These are phyloP conservation scores for Drosophila tripunctata DNA, from an alignment of 2,888 invertebrate species.

Conservation along the genomic window DNA sequence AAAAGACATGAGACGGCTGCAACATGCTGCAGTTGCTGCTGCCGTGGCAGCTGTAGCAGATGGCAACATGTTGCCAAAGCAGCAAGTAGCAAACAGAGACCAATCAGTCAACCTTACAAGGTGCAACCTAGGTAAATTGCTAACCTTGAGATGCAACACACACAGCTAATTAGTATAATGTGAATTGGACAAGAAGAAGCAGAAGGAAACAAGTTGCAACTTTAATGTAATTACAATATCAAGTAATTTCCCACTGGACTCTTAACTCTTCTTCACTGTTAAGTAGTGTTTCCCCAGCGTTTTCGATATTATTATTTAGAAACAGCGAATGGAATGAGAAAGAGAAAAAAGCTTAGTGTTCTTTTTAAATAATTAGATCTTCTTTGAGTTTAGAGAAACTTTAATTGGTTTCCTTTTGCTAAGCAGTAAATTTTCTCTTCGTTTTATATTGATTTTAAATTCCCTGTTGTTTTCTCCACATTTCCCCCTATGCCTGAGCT, in stretches of 20 bases:
- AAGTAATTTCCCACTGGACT: constrained; percentile 5
- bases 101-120: constrained; percentile 64
- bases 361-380: too few species aligned
- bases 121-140: constrained; percentile 53
- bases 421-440: too few species aligned
- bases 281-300: background rate
- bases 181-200: constrained; percentile 11
- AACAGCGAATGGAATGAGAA: too few species aligned
- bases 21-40: constrained; percentile 32
- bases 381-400: too few species aligned
- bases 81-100: constrained; percentile 8
- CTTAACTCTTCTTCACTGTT: background rate
- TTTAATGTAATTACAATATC: constrained; percentile 46
- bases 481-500: too few species aligned
- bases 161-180: constrained; percentile 49
- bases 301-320: background rate
- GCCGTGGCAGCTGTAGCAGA: constrained; percentile 20
- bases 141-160: constrained; percentile 37
- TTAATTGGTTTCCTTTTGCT: too few species aligned
- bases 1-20: constrained; percentile 44
- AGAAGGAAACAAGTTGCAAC: constrained; percentile 22
- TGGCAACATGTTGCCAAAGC: constrained; percentile 59
- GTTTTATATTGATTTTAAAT: too few species aligned
- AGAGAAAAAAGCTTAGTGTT: too few species aligned
- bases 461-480: too few species aligned